These are phyloP conservation scores for Sitta carolinensis DNA, from an alignment of 2,797 vertebrate genomes.

Conservation along the genomic window DNA sequence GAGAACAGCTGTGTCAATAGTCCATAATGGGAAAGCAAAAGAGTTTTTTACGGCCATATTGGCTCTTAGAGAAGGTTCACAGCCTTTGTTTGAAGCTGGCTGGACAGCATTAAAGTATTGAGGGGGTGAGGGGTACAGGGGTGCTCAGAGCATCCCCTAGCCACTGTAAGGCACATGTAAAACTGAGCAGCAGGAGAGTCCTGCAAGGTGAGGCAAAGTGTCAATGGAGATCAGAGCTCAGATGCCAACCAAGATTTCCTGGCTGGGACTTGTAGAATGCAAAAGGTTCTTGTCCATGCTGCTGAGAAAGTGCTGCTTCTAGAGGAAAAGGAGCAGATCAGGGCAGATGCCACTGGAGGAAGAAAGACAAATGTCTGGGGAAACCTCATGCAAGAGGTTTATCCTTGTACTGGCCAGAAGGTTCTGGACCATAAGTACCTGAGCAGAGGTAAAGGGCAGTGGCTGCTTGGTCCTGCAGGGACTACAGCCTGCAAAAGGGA, in stretches of 20 bases:
- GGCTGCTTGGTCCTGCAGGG: background rate
- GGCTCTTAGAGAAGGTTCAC: background rate
- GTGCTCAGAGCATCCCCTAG: background rate
- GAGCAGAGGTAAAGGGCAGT: background rate
- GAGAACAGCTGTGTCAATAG: conserved; percentile 12
- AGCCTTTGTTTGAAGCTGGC: background rate
- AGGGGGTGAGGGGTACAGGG: background rate
- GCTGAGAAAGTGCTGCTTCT: background rate
- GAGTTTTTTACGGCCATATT: background rate
- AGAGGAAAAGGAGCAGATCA: background rate
- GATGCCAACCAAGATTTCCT: background rate
- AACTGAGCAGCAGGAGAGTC: background rate
- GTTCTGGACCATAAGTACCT: background rate
- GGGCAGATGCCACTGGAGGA: background rate
- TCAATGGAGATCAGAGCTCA: background rate
- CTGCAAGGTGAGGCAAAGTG: background rate
- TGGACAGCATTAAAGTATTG: background rate
- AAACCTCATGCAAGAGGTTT: background rate
- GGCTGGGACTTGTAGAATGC: background rate
- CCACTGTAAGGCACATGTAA: background rate
- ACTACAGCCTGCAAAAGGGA: background rate
- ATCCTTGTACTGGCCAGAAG: background rate
- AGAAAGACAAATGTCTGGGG: background rate
- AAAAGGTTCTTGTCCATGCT: background rate
- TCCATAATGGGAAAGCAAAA: background rate